Base-by-base conservation (phyloP, 2,888 invertebrate species). In the Lepidonotus clava region DNA sequence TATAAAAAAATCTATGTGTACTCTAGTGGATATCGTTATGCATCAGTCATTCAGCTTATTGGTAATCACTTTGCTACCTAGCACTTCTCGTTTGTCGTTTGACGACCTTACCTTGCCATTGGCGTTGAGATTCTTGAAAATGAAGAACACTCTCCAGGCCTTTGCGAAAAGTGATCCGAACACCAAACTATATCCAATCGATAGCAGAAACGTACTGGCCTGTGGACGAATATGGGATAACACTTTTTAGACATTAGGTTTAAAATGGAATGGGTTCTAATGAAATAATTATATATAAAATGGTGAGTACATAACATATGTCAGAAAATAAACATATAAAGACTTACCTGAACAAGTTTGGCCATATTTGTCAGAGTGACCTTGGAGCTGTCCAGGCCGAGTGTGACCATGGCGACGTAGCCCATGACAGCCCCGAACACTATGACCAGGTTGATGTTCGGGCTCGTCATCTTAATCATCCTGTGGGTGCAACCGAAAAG, bases 381-480 rank as follows among this genome's bases (percentile, higher is more conserved):
- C 21, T 32, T 34, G 24, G 53, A 46, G 24, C 77, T 66, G 84
- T 88, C 87, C 84, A 89, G 38, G n/a, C 86, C 88, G 6, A 87
- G 53, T 5, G 88, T 34, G 8, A 67, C 83, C 61, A 89, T 85
- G 66, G 41, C 32, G 8, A 51, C 28, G 76, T 86, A 88, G 71
- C 51, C 88, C 24, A 66, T 28, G 24, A 77, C 28, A 21, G 56
- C 67, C 0, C 86, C 89, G 21, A 88, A 24, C n/a, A 88, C 38
- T 21, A 88, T 87, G 32, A 88, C 56, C 28, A 87, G 61, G 84
- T 89, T 89, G 6, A 89, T 86, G 67, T 88, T 88, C 0, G 89
- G 89, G 83, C 89, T 89, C n/a, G 89, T 89, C 89, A 89, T 88
- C 86, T 89, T 89, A 14, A 89, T 83, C 51, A 88, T 86, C 71